These are phyloP conservation scores for Meloe dianella DNA, from an alignment of 2,888 invertebrate species.

Conservation along the genomic window DNA sequence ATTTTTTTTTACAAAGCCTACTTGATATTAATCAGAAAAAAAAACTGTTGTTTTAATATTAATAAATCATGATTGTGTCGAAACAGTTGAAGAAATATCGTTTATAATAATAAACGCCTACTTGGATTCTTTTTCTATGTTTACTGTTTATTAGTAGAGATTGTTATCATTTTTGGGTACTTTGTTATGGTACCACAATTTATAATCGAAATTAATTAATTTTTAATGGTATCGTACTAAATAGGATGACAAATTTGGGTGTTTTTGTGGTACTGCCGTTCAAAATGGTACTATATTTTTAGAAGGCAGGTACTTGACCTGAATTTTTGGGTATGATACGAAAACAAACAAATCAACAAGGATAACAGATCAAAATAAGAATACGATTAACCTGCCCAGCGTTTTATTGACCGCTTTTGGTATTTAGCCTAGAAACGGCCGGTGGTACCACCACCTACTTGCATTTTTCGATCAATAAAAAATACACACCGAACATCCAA, in stretches of 20 bases:
- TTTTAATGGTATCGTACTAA: no score
- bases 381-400: not conserved
- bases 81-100: not conserved
- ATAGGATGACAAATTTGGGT: no score
- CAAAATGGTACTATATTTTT: not conserved
- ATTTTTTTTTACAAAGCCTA: not conserved
- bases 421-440: slow-evolving; percentile 8
- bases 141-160: not conserved
- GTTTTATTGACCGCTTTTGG: slow-evolving; percentile 1
- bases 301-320: no score
- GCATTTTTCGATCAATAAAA: no score
- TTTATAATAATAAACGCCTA: not conserved
- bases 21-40: not conserved
- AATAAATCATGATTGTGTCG: not conserved
- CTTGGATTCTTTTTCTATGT: not conserved
- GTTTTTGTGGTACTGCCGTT: no score
- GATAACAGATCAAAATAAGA: not conserved
- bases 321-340: not conserved
- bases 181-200: no score
- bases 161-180: no score
- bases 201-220: no score
- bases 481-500: no score
- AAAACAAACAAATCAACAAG: not conserved
- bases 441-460: slow-evolving; percentile 1
- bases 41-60: not conserved